Conservation (phyloP, 2,797 vertebrate species). For the Darevskia mixta region DNA sequence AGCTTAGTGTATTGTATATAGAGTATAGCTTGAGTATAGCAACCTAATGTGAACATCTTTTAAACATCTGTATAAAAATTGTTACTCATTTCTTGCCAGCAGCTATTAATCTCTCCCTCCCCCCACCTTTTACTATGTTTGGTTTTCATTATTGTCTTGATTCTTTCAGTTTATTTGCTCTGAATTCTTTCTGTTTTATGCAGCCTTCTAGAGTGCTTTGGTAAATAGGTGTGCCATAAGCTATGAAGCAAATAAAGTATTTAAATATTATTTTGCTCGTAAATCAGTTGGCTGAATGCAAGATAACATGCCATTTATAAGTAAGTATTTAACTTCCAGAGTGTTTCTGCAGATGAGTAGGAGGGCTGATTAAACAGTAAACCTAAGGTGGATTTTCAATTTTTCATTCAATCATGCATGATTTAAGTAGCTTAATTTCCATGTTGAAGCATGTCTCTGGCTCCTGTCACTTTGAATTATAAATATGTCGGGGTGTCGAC, state of each 20-base stretch:
- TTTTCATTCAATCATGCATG: constrained; percentile 57
- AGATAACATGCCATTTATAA: constrained; percentile 19
- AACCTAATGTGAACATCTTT: background rate
- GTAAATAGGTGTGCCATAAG: constrained; percentile 12
- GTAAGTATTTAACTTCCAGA: constrained; percentile 36
- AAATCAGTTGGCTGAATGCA: constrained; percentile 58
- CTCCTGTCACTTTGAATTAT: constrained; percentile 55
- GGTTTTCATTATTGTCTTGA: constrained; percentile 16
- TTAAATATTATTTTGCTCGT: constrained; percentile 34
- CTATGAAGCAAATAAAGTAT: constrained; percentile 25
- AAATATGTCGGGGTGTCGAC: constrained; percentile 39
- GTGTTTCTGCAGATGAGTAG: constrained; percentile 38
- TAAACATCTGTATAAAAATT: background rate
- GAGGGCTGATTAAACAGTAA: constrained; percentile 59
- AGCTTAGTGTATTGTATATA: too few relatives aligned
- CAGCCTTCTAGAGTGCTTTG: background rate
- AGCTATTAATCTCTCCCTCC: background rate
- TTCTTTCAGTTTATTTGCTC: constrained; percentile 2
- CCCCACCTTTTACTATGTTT: background rate
- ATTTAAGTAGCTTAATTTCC: constrained; percentile 62
- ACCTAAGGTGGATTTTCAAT: constrained; percentile 45
- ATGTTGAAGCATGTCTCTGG: constrained; percentile 60
- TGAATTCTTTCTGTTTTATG: background rate
- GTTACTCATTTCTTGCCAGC: background rate
- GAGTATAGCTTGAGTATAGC: too few relatives aligned